Conservation (phyloP, 2,888 invertebrate genomes). For the Ferdinandea cuprea region DNA sequence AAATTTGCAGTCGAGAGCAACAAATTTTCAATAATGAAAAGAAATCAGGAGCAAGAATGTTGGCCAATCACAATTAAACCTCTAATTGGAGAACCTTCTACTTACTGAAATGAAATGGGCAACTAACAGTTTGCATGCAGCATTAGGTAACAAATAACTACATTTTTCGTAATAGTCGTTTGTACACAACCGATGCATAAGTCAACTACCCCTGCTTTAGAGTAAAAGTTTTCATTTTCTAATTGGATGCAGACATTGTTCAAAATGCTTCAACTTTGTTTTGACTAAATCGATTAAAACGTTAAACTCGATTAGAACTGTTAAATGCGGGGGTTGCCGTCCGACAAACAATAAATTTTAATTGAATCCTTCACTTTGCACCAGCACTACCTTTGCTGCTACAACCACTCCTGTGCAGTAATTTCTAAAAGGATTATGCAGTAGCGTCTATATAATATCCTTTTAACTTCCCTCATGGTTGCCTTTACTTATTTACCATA, state of each 20-base stretch:
- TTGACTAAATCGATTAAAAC: constrained; percentile 28
- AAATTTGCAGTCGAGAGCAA: too few species aligned
- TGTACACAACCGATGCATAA: too few species aligned
- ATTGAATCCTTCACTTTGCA: constrained; percentile 51
- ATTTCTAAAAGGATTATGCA: constrained; percentile 16
- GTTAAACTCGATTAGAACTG: constrained; percentile 11
- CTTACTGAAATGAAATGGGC: too few species aligned
- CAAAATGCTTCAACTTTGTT: neutral
- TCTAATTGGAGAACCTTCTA: too few species aligned
- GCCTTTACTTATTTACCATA: constrained; percentile 8
- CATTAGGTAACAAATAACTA: too few species aligned
- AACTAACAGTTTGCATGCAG: too few species aligned
- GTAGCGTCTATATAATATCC: constrained; percentile 21
- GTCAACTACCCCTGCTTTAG: too few species aligned
- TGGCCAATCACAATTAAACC: too few species aligned
- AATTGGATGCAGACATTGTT: neutral
- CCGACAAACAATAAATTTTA: constrained; percentile 52
- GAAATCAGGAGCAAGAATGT: too few species aligned
- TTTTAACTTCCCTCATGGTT: constrained; percentile 15
- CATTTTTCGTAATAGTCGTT: too few species aligned
- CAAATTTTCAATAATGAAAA: too few species aligned
- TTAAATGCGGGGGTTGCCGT: neutral
- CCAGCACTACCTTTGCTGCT: neutral
- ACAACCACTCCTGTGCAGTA: constrained; percentile 6
- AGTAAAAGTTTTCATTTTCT: neutral